Evolutionary conservation across 2,113 vertebrate genomes (phyloP).

Genomic region (Numenius arquata): DNA sequence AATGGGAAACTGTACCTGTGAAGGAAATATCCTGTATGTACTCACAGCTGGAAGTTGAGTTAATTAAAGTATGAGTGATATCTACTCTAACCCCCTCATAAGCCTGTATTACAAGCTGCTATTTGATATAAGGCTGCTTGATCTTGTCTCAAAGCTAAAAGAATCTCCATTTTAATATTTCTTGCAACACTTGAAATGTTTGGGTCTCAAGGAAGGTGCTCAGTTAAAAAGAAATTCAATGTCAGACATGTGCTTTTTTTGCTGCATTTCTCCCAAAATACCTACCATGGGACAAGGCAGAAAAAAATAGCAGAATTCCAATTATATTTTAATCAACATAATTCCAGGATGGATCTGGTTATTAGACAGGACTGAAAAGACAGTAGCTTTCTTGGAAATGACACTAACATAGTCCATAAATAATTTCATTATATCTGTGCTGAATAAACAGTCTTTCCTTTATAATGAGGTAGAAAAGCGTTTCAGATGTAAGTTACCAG

Average conservation of each 20-base stretch:
- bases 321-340: background rate
- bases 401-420: background rate
- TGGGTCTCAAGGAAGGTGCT: background rate
- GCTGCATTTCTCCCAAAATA: background rate
- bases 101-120: background rate
- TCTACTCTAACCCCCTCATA: background rate
- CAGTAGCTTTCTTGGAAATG: background rate
- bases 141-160: constrained; percentile 31
- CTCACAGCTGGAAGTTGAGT: constrained; percentile 4
- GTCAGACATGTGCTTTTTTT: accelerated
- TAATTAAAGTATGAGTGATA: constrained; percentile 31
- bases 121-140: constrained; percentile 8
- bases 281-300: background rate
- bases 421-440: background rate
- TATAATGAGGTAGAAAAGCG: background rate
- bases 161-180: background rate
- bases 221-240: background rate
- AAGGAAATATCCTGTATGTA: background rate
- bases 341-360: background rate
- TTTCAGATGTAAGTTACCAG: background rate
- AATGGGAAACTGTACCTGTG: background rate
- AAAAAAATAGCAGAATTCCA: background rate
- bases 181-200: background rate
- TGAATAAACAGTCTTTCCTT: background rate
- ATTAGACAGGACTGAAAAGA: background rate